Evolutionary conservation across 1,140 invertebrate genomes (phyloP).

Genomic region (Drosophila takahashii): DNA sequence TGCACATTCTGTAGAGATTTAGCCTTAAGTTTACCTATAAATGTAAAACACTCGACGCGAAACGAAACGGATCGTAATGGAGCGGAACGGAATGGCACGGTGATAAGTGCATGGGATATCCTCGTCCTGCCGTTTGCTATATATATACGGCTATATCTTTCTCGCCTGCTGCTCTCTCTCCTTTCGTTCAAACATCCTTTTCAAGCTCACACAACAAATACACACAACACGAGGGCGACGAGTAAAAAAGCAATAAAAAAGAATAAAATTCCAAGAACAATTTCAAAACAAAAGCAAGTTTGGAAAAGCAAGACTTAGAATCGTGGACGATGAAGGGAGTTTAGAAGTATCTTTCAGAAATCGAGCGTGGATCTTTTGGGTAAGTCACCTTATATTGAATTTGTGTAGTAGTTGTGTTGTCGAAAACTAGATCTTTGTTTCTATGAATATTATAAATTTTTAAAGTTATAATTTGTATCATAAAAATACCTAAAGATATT

Average conservation of each 20-base stretch:
- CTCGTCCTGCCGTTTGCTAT: slow-evolving; percentile 15
- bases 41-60: slow-evolving; percentile 20
- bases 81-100: slow-evolving; percentile 12
- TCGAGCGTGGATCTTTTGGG: too few species aligned
- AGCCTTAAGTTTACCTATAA: slow-evolving; percentile 31
- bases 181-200: slow-evolving; percentile 14
- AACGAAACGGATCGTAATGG: background rate
- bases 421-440: too few species aligned
- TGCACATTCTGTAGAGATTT: slow-evolving; percentile 39
- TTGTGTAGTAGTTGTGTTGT: too few species aligned
- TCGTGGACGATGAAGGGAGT: background rate
- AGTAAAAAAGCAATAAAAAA: slow-evolving; percentile 44
- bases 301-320: background rate
- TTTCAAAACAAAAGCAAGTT: background rate
- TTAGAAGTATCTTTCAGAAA: background rate
- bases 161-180: slow-evolving; percentile 15
- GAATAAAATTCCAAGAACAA: slow-evolving; percentile 37
- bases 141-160: background rate
- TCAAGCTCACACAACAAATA: slow-evolving; percentile 5
- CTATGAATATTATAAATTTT: too few species aligned
- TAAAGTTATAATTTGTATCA: too few species aligned
- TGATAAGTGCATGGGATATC: slow-evolving; percentile 27
- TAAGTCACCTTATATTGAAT: too few species aligned
- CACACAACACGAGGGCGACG: slow-evolving; percentile 14
- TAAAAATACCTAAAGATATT: too few species aligned